phyloP scores from a whole-genome alignment of 2,113 vertebrate genomes.

The Mirza zaza region DNA sequence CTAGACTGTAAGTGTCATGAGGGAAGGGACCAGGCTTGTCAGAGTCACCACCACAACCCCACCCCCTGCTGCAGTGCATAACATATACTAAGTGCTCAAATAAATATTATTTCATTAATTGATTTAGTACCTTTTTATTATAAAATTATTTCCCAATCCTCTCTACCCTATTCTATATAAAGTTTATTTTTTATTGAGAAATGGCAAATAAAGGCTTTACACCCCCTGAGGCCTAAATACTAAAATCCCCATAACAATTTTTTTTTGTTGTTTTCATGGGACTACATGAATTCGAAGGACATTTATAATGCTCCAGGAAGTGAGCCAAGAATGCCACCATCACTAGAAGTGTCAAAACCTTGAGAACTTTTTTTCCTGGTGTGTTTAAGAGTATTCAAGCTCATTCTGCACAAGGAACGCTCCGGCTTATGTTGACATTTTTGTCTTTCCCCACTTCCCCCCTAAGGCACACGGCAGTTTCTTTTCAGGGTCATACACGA shows the following conservation, averaged over 20 bases:
- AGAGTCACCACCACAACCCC: not conserved
- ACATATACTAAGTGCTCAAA: not conserved
- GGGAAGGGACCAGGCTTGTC: not conserved
- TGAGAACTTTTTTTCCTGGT: constrained; percentile 49
- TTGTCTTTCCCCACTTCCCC: not conserved
- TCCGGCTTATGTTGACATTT: not conserved
- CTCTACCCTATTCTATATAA: not conserved
- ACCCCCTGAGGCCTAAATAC: constrained; percentile 32
- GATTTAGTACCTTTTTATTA: not conserved
- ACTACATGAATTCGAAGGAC: not conserved
- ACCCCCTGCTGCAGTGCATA: rapidly evolving
- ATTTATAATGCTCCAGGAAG: constrained; percentile 55
- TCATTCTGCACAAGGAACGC: not conserved
- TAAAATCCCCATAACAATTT: constrained; percentile 51
- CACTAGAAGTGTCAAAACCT: constrained; percentile 43
- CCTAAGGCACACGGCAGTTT: constrained; percentile 31
- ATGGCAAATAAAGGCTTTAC: constrained; percentile 32
- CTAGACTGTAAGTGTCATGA: not conserved
- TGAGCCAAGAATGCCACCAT: constrained; percentile 56
- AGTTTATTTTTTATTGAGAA: constrained; percentile 47
- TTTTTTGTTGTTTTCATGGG: constrained; percentile 39
- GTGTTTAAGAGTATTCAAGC: constrained; percentile 38
- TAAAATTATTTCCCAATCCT: constrained; percentile 6
- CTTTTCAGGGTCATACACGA: constrained; percentile 66
- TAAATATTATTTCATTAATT: not conserved